Percentiles rank a stretch among this genome's conserved stretches.
Evolutionary conservation across 1,140 invertebrate species (phyloP).

Genomic region (Zaprionus kolodkinae): DNA sequence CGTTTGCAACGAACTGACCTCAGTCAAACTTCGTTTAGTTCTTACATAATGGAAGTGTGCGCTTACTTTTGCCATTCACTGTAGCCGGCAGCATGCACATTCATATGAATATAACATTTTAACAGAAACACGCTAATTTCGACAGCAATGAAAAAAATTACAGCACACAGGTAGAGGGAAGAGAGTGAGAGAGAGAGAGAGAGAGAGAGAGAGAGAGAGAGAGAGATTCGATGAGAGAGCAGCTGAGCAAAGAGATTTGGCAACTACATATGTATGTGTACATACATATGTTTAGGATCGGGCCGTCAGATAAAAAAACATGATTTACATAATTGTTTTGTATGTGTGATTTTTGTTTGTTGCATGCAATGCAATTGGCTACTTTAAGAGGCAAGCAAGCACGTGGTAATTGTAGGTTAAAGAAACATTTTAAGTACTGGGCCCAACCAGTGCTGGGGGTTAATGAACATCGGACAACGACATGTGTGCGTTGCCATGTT

Average conservation of each 20-base stretch:
- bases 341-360: slow-evolving; percentile 35
- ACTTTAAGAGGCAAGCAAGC: slow-evolving; percentile 61
- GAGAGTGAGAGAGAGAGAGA: slow-evolving; percentile 10
- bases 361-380: slow-evolving; percentile 50
- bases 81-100: slow-evolving; percentile 29
- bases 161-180: slow-evolving; percentile 24
- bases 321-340: slow-evolving; percentile 74
- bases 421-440: slow-evolving; percentile 50
- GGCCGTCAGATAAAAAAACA: slow-evolving; percentile 57
- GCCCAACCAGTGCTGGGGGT: slow-evolving; percentile 51
- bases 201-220: too few relatives aligned
- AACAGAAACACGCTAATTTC: slow-evolving; percentile 57
- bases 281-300: slow-evolving; percentile 4
- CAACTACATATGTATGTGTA: not conserved
- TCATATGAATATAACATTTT: slow-evolving; percentile 27
- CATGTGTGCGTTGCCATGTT: slow-evolving; percentile 63
- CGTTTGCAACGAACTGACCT: slow-evolving; percentile 8
- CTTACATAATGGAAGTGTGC: slow-evolving; percentile 60
- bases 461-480: slow-evolving; percentile 69
- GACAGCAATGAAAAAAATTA: slow-evolving; percentile 44
- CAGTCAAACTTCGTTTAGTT: slow-evolving; percentile 23
- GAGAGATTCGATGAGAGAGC: slow-evolving; percentile 7
- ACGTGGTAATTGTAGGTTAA: slow-evolving; percentile 83
- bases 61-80: slow-evolving; percentile 44
- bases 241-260: not conserved